A percentile compares a stretch with the other conserved stretches of the same genome.
Conservation (phyloP, 2,113 vertebrate genomes). For the Dendropsophus ebraccatus region DNA sequence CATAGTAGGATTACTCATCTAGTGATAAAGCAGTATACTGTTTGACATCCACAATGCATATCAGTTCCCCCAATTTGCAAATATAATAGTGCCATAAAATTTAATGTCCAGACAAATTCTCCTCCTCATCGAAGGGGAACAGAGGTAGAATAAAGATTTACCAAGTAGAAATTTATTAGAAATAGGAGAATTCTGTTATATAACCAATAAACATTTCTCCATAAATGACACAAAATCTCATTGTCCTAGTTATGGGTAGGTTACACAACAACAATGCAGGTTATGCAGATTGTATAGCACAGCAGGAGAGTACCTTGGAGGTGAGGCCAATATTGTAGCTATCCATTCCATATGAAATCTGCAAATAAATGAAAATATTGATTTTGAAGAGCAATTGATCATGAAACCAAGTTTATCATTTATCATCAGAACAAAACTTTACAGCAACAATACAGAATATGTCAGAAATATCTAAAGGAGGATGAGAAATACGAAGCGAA, state of each 20-base stretch:
- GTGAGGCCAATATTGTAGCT: slow-evolving; percentile 43
- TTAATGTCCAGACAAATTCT: background rate
- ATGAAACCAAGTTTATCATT: slow-evolving; percentile 22
- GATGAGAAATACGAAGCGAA: background rate
- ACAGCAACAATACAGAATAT: slow-evolving; percentile 37
- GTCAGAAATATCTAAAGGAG: slow-evolving; percentile 11
- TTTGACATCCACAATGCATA: background rate
- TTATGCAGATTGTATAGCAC: background rate
- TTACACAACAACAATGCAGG: background rate
- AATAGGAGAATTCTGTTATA: background rate
- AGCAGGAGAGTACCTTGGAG: slow-evolving; percentile 31
- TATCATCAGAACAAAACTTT: slow-evolving; percentile 40
- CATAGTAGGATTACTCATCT: background rate
- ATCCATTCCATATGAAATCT: slow-evolving; percentile 51
- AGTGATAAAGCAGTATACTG: background rate
- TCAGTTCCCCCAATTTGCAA: background rate
- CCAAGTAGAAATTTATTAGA: background rate
- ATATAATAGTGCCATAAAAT: background rate
- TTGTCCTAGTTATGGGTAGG: background rate
- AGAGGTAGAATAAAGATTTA: background rate
- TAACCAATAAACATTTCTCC: background rate
- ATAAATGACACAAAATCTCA: background rate
- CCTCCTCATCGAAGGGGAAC: background rate
- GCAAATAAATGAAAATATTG: slow-evolving; percentile 53
- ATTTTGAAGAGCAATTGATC: slow-evolving; percentile 46